Base-by-base conservation (phyloP, 2,797 vertebrate genomes). In the Microctenopoma stevenorrisi region DNA sequence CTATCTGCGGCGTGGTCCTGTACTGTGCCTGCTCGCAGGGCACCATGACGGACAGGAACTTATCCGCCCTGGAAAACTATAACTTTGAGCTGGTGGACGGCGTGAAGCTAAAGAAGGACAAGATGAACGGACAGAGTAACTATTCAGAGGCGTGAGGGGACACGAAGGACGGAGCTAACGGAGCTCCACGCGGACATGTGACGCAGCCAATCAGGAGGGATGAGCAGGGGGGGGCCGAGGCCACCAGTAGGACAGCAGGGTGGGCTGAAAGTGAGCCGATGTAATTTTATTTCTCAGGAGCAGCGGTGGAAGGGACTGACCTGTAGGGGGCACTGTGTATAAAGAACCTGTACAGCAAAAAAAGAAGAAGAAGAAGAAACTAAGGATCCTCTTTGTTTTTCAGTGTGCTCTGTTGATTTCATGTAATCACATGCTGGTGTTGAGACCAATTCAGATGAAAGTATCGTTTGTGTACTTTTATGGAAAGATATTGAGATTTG, bases 41-140 rank as follows among this genome's bases (percentile, higher is more conserved):
- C 7, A 94, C 94, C 78, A 96, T 99, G 94, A 95, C 96, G 0
- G 96, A 98, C 81, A 95, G 97, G 90, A 98, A 98, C 95, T 94
- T 98, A 83, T 98, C 98, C 0, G 97, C 98, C 65, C 93, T 99
- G 92, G 97, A 99, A 87, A 99, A 98, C 92, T 99, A 99, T 85
- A 99, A 99, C 94, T 99, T 99, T 80, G 98, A 99, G 91, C 95
- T 99, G 72, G 97, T 98, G 56, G 98, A 99, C 30, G 98, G 98
- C 0, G 96, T 99, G 71, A 99, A 99, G 93, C 95, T 98, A 92
- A 99, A 99, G 95, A 99, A 98, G 79, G 97, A 98, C 92, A 99
- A 99, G 93, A 94, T 99, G 86, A 98, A 96, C 69, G 91, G 96
- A 97, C 97, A 98, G 94, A 97, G 91, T 88, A 95, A 96, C 57